Evolutionary conservation across 1,140 invertebrate genomes (phyloP).

Genomic region (Drosophila biarmipes): DNA sequence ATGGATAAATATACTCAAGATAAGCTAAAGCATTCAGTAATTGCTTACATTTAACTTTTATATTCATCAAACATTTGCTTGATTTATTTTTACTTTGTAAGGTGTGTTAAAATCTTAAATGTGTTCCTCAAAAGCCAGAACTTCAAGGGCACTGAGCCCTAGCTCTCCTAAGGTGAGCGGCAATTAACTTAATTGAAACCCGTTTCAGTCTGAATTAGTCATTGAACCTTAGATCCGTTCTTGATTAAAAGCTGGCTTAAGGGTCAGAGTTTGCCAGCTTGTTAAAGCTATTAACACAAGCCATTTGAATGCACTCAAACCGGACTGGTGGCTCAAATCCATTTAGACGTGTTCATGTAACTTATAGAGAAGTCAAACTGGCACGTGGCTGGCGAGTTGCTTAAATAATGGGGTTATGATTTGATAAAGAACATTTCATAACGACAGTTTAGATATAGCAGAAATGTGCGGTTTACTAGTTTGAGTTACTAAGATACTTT

Average conservation of each 20-base stretch:
- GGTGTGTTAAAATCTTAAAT: not conserved
- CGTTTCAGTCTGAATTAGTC: conserved; percentile 18
- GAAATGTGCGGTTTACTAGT: too few relatives aligned
- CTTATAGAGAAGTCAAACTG: not conserved
- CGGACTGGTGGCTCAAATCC: not conserved
- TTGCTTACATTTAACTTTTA: too few relatives aligned
- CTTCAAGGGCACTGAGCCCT: conserved; percentile 27
- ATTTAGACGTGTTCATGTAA: conserved; percentile 7
- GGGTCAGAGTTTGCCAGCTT: not conserved
- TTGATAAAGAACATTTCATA: too few relatives aligned
- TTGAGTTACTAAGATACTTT: too few relatives aligned
- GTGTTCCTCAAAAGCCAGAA: not conserved
- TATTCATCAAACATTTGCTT: not conserved
- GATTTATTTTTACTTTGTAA: not conserved
- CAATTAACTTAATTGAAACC: conserved; percentile 21
- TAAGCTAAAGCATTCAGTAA: not conserved
- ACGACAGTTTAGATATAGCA: not conserved
- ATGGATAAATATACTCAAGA: not conserved
- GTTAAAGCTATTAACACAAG: not conserved
- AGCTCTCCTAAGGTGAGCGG: not conserved
- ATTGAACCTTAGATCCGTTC: conserved; percentile 34
- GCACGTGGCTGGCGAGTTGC: not conserved
- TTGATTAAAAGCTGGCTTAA: conserved; percentile 1
- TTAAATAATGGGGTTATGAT: not conserved
- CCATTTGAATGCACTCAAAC: not conserved